Base-by-base conservation (phyloP, 1,140 invertebrate genomes). In the Tetragnatha versicolor region DNA sequence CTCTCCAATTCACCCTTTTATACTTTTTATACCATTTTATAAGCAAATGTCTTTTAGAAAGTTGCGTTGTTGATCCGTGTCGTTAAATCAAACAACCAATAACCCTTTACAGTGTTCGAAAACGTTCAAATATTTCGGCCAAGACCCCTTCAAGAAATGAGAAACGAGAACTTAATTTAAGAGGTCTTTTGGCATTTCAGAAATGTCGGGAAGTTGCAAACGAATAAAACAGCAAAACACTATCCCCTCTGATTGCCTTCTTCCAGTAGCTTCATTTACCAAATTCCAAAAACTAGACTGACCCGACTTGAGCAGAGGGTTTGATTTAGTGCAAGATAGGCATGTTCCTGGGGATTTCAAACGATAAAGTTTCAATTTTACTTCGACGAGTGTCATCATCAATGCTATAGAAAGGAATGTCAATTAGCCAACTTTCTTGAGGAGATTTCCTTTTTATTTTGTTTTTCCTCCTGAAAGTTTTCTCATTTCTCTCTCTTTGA, bases 361-460 rank as follows among this genome's bases (percentile, higher is more conserved):
- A 58, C 29, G 29, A 10, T 17, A n/a, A 58, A 33, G 17, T 58
- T 58, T 58, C 55, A 58, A 58, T 58, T 58, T 58, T n/a, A n/a
- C n/a, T n/a, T 33, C 14, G 9, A 17, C 31, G 14, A 58, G 20
- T 33, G 55, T 58, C 55, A 31, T 58, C 55, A 58, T 58, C 55
- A 33, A 14, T 4, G 29, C 31, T 6, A n/a, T 22, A 14, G 22
- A 58, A 58, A 31, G 17, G 17, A 2, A 17, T 33, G 29, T 27
- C 55, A 58, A 58, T 58, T 58, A 58, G 35, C 31, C 35, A 58
- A 58, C 55, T 58, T n/a, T n/a, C 29, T 31, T 58, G 55, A 58
- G 31, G 22, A 31, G 17, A 35, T n/a, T 58, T 58, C 35, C 20
- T 58, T 20, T 9, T 53, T n/a, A 17, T n/a, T n/a, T 9, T 33